These are phyloP conservation scores for Silurus glanis DNA, from an alignment of 2,113 vertebrate genomes.

Conservation along the genomic window DNA sequence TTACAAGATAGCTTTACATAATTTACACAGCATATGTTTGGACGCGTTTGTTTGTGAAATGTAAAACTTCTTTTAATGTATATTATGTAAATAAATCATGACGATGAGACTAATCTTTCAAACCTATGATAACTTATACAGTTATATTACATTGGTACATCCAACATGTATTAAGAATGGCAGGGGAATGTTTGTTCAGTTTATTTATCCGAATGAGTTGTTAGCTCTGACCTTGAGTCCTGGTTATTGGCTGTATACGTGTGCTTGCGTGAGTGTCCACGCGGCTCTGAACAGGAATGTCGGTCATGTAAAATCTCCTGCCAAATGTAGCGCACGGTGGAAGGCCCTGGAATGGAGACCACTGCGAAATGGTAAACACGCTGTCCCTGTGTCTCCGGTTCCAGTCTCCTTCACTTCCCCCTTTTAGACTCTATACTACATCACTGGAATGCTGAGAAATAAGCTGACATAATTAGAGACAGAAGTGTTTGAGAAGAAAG, in stretches of 20 bases:
- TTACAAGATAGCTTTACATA: no score
- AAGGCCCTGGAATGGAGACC: slow-evolving; percentile 33
- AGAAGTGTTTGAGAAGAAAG: slow-evolving; percentile 14
- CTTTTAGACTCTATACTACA: slow-evolving; percentile 26
- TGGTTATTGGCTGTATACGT: slow-evolving; percentile 26
- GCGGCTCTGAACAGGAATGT: slow-evolving; percentile 39
- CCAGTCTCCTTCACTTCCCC: slow-evolving; percentile 2
- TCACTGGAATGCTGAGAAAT: slow-evolving; percentile 42
- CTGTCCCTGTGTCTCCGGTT: slow-evolving; percentile 29
- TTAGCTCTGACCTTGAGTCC: slow-evolving; percentile 6
- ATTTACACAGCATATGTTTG: no score
- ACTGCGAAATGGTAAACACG: slow-evolving; percentile 40
- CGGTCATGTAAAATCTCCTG: slow-evolving; percentile 43
- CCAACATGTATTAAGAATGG: neutral
- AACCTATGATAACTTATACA: neutral
- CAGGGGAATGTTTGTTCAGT: neutral
- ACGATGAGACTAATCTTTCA: neutral
- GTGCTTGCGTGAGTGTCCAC: slow-evolving; percentile 1
- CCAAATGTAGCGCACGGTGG: slow-evolving; percentile 30
- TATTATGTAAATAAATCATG: neutral
- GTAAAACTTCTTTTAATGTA: neutral
- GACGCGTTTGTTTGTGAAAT: neutral
- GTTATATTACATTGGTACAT: neutral
- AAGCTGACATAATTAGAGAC: slow-evolving; percentile 32
- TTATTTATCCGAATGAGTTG: slow-evolving; percentile 1